phyloP scores from a whole-genome alignment of 2,888 invertebrate species.

The Spodoptera picta region DNA sequence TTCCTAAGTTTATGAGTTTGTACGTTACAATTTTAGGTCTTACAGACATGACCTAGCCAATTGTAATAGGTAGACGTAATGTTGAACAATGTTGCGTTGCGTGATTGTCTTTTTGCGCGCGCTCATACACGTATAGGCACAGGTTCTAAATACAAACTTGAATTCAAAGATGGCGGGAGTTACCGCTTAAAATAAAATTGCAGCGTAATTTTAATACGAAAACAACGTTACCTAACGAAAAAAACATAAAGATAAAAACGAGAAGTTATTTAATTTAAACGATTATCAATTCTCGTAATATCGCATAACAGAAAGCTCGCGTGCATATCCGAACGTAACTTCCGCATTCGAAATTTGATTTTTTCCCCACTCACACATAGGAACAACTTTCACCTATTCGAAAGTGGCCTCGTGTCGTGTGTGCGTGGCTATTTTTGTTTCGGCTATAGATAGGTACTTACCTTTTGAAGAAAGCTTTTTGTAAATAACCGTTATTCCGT shows the following conservation, averaged over 20 bases:
- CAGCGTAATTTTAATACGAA: conserved; percentile 13
- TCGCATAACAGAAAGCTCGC: conserved; percentile 62
- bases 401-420: conserved; percentile 63
- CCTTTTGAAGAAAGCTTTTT: conserved; percentile 59
- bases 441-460: conserved; percentile 30
- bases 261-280: conserved; percentile 44
- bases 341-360: conserved; percentile 68
- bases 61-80: conserved; percentile 5
- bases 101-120: conserved; percentile 8
- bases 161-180: not conserved
- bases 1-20: conserved; percentile 47
- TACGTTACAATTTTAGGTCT: conserved; percentile 8
- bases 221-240: conserved; percentile 38
- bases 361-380: conserved; percentile 60
- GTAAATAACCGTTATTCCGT: conserved; percentile 48
- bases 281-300: conserved; percentile 58
- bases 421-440: conserved; percentile 55
- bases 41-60: conserved; percentile 42
- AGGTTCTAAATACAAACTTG: not conserved
- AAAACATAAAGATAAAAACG: conserved; percentile 26
- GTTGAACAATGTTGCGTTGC: conserved; percentile 21
- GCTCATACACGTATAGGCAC: conserved; percentile 1
- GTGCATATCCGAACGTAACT: conserved; percentile 65
- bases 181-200: conserved; percentile 1
- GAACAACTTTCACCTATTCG: conserved; percentile 69